Conservation (phyloP, 2,797 vertebrate genomes). For the Lacerta agilis region DNA sequence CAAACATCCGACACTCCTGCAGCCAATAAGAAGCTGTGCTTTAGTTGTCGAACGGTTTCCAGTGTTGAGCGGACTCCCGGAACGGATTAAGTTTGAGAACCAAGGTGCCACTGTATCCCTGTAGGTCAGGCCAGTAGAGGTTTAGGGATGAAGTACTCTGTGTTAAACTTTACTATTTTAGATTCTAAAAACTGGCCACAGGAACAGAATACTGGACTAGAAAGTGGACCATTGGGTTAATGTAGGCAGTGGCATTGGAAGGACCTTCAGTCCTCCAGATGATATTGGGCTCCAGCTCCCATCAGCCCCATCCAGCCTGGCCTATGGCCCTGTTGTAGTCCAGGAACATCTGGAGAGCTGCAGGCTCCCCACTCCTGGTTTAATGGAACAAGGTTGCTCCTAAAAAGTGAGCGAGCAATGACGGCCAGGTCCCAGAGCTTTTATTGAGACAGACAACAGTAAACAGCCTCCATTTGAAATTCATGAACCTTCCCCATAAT, state of each 20-base stretch:
- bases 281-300: neutral
- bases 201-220: neutral
- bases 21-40: too few relatives aligned
- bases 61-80: too few relatives aligned
- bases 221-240: neutral
- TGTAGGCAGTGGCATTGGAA: neutral
- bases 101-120: neutral
- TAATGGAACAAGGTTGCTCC: neutral
- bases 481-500: neutral
- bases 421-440: neutral
- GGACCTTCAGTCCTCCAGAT: neutral
- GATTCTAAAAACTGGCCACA: neutral
- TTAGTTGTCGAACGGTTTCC: too few relatives aligned
- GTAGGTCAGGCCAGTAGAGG: neutral
- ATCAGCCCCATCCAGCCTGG: neutral
- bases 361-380: neutral
- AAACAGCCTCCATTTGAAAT: constrained; percentile 12
- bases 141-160: neutral
- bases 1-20: accelerated
- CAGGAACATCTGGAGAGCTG: neutral
- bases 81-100: too few relatives aligned
- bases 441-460: constrained; percentile 6
- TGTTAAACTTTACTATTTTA: neutral
- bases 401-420: neutral
- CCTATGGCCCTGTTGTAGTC: neutral